Base-by-base conservation (phyloP, 1,140 invertebrate genomes). In the Pararge aegeria region DNA sequence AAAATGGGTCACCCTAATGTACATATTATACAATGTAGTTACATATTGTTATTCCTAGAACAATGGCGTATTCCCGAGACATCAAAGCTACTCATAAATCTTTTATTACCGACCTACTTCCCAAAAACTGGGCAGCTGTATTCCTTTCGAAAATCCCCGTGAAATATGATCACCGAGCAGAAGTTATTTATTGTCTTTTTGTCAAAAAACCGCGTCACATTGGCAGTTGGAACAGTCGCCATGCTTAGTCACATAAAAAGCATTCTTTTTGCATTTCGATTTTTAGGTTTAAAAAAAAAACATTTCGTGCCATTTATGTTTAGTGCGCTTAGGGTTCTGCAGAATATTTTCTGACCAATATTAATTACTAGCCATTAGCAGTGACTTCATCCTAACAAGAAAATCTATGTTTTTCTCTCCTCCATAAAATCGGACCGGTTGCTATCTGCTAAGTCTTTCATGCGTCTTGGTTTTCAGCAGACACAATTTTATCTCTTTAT, bases 171-270 rank as follows among this genome's bases (percentile, higher is more conserved):
- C 57, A 51, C 52, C 37, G 29, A 52, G 42, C 55, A 30, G 53
- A 54, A 63, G 49, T 62, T 64, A 67, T 70, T 76, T 65, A 68
- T 70, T 66, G 66, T 71, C 55, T 57, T 66, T 63, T 66, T 73
- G 53, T 55, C 34, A 55, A 65, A 70, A 68, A 65, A 70, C 40
- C 50, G 29, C 42, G 42, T 34, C 12, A 42, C 52, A 37, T 54
- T n/a, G 24, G 49, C 24, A 24, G 24, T 2, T 7, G 24, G n/a
- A 24, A 59, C 42, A 55, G 61, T 21, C 27, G 57, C 21, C 34
- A 20, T 50, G 38, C 21, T 55, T 55, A 15, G 55, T 63, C 63
- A 52, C 66, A 49, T 61, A 6, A 12, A 12, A 34, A 7, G 3
- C 24, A 4, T 46, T 57, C 49, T 51, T 63, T 38, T 50, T 53